Conservation (phyloP, 2,113 vertebrate species). For the Phaethon lepturus region DNA sequence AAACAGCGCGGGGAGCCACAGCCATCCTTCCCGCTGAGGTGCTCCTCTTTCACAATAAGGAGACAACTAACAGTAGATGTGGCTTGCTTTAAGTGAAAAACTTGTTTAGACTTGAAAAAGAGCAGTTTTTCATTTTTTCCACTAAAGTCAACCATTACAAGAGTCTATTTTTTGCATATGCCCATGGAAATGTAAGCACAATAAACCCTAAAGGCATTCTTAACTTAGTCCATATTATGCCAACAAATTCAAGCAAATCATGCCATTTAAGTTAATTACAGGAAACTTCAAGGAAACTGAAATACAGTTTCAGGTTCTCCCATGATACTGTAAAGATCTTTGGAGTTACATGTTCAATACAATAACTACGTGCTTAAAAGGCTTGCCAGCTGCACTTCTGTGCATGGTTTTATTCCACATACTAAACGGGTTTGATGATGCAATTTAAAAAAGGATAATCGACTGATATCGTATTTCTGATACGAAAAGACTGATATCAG, state of each 20-base stretch:
- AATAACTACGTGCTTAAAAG: neutral
- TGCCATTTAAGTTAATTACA: constrained; percentile 15
- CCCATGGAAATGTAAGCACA: neutral
- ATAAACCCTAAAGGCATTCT: constrained; percentile 6
- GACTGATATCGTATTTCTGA: no score
- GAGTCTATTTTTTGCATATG: neutral
- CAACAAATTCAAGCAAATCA: constrained; percentile 41
- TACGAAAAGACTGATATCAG: no score
- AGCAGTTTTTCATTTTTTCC: neutral
- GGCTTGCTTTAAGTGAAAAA: neutral
- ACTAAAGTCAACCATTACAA: neutral
- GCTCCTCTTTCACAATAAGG: neutral
- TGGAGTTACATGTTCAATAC: neutral
- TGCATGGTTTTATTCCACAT: neutral
- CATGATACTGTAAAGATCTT: neutral
- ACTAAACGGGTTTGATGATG: neutral
- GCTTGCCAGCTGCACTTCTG: neutral
- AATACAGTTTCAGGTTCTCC: constrained; percentile 10
- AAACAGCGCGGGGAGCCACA: accelerated
- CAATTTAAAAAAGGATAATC: neutral
- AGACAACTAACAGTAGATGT: neutral
- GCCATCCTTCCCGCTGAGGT: neutral
- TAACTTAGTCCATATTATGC: neutral
- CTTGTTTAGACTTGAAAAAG: neutral
- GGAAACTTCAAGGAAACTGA: constrained; percentile 29